phyloP scores from a whole-genome alignment of 2,888 invertebrate species.

The Leptinotarsa rubiginosa region DNA sequence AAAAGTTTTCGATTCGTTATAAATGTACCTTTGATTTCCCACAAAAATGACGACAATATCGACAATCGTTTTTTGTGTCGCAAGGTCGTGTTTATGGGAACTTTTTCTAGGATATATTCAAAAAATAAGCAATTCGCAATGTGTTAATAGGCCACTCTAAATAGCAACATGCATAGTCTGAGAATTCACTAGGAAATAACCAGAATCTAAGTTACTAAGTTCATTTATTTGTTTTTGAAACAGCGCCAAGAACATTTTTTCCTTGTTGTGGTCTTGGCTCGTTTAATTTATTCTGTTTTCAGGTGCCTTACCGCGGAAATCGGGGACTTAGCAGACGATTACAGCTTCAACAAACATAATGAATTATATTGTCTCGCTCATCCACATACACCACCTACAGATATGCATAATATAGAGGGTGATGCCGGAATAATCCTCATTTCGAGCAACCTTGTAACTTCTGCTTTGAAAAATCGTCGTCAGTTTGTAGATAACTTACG shows the following conservation, averaged over 20 bases:
- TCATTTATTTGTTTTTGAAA: constrained; percentile 5
- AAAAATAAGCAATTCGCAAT: too few species aligned
- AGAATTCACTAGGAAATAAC: constrained; percentile 5
- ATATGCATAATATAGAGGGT: constrained; percentile 8
- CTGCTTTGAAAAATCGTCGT: not conserved
- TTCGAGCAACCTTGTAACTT: not conserved
- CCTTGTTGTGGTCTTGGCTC: constrained; percentile 15
- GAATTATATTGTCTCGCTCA: constrained; percentile 11
- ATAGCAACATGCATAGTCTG: constrained; percentile 4
- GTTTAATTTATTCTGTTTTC: constrained; percentile 21
- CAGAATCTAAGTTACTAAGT: not conserved
- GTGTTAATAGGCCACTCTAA: not conserved
- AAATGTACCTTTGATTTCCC: too few species aligned
- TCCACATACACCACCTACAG: constrained; percentile 13
- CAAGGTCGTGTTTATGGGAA: too few species aligned
- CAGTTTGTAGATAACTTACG: too few species aligned
- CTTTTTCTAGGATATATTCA: too few species aligned
- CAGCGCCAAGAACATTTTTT: constrained; percentile 5
- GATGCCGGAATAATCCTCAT: not conserved
- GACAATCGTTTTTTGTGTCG: too few species aligned
- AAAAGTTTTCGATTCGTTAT: too few species aligned
- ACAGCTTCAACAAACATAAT: constrained; percentile 17
- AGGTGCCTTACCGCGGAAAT: constrained; percentile 18
- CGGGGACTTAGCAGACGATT: constrained; percentile 9
- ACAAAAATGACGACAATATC: too few species aligned